Percentiles rank a stretch among this genome's conserved stretches.
Evolutionary conservation across 2,888 invertebrate genomes (phyloP).

Genomic region (Amblyteles armatorius): DNA sequence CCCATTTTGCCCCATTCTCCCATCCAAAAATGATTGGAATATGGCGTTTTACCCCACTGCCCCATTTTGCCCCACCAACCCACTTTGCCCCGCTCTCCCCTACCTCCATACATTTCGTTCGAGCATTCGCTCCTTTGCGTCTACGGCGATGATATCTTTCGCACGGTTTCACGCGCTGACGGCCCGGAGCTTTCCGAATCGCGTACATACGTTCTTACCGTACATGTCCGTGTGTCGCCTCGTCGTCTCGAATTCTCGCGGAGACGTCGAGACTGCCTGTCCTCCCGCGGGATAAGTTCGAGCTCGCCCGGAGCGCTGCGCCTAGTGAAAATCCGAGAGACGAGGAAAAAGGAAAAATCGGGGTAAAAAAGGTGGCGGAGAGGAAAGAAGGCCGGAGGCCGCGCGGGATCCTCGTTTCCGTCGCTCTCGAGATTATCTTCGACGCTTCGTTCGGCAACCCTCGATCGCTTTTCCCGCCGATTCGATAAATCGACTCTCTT

Average conservation of each 20-base stretch:
- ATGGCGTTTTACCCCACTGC: too few relatives aligned
- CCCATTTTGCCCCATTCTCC: too few relatives aligned
- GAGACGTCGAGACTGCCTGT: constrained; percentile 1
- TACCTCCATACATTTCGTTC: constrained; percentile 14
- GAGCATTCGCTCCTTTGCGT: constrained; percentile 24
- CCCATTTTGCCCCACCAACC: too few relatives aligned
- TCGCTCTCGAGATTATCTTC: constrained; percentile 71
- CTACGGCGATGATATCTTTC: constrained; percentile 40
- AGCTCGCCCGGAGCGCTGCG: constrained; percentile 4
- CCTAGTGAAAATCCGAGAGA: constrained; percentile 48
- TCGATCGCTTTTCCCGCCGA: constrained; percentile 65
- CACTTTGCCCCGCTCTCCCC: too few relatives aligned
- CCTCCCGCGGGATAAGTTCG: constrained; percentile 43
- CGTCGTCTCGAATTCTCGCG: constrained; percentile 5
- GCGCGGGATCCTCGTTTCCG: constrained; percentile 72
- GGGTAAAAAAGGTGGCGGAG: constrained; percentile 23
- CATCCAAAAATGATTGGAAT: too few relatives aligned
- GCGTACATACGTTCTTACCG: background rate
- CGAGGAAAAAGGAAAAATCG: constrained; percentile 24
- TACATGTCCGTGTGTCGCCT: background rate
- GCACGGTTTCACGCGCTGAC: constrained; percentile 42
- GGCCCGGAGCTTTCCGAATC: constrained; percentile 20
- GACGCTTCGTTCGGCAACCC: constrained; percentile 44
- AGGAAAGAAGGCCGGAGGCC: constrained; percentile 71
- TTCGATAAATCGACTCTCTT: constrained; percentile 64